Evolutionary conservation across 2,113 vertebrate genomes (phyloP).

Genomic region (Lucifuga dentata): DNA sequence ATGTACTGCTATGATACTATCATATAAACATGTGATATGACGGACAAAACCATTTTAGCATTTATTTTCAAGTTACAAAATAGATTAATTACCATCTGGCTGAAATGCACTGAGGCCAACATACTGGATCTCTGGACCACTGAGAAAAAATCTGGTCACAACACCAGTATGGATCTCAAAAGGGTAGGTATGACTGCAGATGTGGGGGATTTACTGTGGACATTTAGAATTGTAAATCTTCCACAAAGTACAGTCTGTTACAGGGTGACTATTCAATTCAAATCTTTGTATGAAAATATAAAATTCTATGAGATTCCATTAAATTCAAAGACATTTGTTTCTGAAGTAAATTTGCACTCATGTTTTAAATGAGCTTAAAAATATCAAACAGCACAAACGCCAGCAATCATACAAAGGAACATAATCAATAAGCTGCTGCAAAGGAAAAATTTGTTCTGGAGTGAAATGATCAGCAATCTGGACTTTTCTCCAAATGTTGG

Average conservation of each 20-base stretch:
- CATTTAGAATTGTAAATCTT: constrained; percentile 82
- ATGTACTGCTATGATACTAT: constrained; percentile 61
- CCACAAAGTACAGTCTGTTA: constrained; percentile 84
- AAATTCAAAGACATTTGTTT: constrained; percentile 89
- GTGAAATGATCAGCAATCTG: constrained; percentile 77
- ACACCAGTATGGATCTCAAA: constrained; percentile 38
- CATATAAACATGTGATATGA: constrained; percentile 90
- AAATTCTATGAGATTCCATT: constrained; percentile 93
- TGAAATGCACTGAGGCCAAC: constrained; percentile 84
- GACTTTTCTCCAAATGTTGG: constrained; percentile 94
- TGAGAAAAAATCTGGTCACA: constrained; percentile 54
- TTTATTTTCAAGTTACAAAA: constrained; percentile 87
- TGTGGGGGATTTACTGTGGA: constrained; percentile 75
- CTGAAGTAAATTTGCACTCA: constrained; percentile 80
- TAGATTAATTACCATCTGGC: constrained; percentile 78
- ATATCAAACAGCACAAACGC: constrained; percentile 39
- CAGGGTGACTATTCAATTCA: constrained; percentile 89
- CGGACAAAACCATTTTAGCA: constrained; percentile 84
- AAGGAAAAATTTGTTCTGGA: constrained; percentile 78
- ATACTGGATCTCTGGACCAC: constrained; percentile 81
- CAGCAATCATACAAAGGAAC: constrained; percentile 42
- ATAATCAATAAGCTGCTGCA: constrained; percentile 74
- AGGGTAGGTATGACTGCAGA: constrained; percentile 61
- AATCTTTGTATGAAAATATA: constrained; percentile 96
- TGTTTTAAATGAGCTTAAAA: constrained; percentile 73